Percentiles rank a stretch among this genome's conserved stretches.
These are phyloP conservation scores for Rhombomys opimus DNA, from an alignment of 2,113 vertebrate species.

Conservation along the genomic window DNA sequence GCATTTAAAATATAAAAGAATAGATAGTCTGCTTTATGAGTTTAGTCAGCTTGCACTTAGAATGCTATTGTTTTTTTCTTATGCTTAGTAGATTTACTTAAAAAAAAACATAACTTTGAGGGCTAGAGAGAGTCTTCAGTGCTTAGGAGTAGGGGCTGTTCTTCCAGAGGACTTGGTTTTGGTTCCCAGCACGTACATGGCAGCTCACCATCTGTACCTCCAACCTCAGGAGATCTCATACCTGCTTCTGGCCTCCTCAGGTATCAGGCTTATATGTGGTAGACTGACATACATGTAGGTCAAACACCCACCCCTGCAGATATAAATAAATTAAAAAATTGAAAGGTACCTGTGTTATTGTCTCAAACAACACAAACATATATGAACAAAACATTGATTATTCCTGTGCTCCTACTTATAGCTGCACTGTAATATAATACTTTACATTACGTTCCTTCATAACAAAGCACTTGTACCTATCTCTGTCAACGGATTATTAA, in stretches of 20 bases:
- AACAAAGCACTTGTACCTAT: not conserved
- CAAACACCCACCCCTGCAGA: not conserved
- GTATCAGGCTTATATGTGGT: not conserved
- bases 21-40: not conserved
- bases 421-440: not conserved
- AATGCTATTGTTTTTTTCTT: not conserved
- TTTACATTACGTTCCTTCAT: not conserved
- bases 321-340: not conserved
- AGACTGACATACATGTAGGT: not conserved
- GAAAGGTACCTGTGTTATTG: not conserved
- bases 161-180: not conserved
- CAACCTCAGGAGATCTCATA: not conserved
- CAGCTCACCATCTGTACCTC: not conserved
- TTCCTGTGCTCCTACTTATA: not conserved
- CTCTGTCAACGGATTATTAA: not conserved
- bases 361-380: constrained; percentile 27
- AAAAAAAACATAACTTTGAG: not conserved
- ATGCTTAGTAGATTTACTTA: not conserved
- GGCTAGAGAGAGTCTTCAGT: not conserved
- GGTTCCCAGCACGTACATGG: not conserved
- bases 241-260: not conserved
- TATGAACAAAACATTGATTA: constrained; percentile 25
- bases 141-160: not conserved
- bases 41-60: not conserved
- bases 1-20: constrained; percentile 29